phyloP scores from a whole-genome alignment of 92 coral and sea anemone genomes.

The Epizoanthus ramosus region DNA sequence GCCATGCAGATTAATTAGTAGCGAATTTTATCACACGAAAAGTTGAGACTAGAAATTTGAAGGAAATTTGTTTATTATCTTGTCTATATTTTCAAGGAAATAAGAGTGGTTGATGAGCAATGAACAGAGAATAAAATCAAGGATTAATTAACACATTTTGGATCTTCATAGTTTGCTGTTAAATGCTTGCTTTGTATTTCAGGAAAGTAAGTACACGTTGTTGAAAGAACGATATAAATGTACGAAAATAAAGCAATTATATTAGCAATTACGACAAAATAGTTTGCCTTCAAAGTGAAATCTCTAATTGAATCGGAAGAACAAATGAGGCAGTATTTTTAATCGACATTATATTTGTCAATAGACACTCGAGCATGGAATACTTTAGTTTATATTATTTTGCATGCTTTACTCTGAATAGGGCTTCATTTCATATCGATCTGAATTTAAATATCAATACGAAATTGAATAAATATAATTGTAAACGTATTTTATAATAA shows the following conservation, averaged over 20 bases:
- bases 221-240: constrained; percentile 18
- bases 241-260: constrained; percentile 23
- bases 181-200: constrained; percentile 9
- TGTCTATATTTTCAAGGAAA: neutral
- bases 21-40: neutral
- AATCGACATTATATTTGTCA: neutral
- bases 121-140: constrained; percentile 4
- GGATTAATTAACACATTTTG: neutral
- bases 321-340: neutral
- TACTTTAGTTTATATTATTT: neutral
- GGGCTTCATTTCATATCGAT: neutral
- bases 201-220: constrained; percentile 26
- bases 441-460: neutral
- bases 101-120: constrained; percentile 11
- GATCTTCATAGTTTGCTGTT: neutral
- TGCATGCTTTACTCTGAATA: neutral
- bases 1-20: constrained; percentile 18
- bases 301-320: constrained; percentile 24
- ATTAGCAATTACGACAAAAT: constrained; percentile 2
- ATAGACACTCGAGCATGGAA: neutral
- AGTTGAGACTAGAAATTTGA: neutral
- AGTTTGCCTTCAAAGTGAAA: constrained; percentile 10
- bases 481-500: neutral
- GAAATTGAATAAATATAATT: neutral
- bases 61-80: constrained; percentile 19